These are phyloP conservation scores for Oithona nana DNA, from an alignment of 2,888 invertebrate genomes.

Conservation along the genomic window DNA sequence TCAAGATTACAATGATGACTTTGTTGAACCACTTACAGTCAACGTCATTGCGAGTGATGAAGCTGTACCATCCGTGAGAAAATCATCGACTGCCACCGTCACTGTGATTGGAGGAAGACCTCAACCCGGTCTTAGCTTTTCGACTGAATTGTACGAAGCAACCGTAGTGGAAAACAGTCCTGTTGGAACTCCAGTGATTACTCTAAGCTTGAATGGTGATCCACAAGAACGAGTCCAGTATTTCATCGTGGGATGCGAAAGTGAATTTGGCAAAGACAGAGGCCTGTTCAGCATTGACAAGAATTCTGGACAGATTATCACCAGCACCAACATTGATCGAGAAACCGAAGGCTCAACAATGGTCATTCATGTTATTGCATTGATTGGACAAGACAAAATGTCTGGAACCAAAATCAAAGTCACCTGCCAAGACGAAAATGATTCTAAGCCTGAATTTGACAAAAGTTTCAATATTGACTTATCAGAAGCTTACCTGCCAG, in stretches of 20 bases:
- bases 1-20: slow-evolving; percentile 37
- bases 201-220: slow-evolving; percentile 33
- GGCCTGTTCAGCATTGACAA: slow-evolving; percentile 63
- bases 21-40: slow-evolving; percentile 57
- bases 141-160: slow-evolving; percentile 52
- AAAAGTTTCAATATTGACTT: slow-evolving; percentile 51
- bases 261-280: not conserved
- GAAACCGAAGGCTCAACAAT: slow-evolving; percentile 49
- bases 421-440: slow-evolving; percentile 84
- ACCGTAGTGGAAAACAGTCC: slow-evolving; percentile 58
- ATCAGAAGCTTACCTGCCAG: slow-evolving; percentile 65
- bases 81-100: slow-evolving; percentile 66
- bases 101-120: slow-evolving; percentile 42
- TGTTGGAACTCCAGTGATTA: slow-evolving; percentile 49
- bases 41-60: slow-evolving; percentile 77
- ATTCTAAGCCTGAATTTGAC: slow-evolving; percentile 76
- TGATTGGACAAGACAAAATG: not conserved
- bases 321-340: slow-evolving; percentile 59
- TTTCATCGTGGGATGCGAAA: not conserved
- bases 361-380: not conserved
- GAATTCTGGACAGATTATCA: slow-evolving; percentile 58
- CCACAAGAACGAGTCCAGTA: not conserved
- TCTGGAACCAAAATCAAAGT: slow-evolving; percentile 24
- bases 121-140: slow-evolving; percentile 33
- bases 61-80: slow-evolving; percentile 67